Base-by-base conservation (phyloP, 2,797 vertebrate species). In the Australoheros facetus region DNA sequence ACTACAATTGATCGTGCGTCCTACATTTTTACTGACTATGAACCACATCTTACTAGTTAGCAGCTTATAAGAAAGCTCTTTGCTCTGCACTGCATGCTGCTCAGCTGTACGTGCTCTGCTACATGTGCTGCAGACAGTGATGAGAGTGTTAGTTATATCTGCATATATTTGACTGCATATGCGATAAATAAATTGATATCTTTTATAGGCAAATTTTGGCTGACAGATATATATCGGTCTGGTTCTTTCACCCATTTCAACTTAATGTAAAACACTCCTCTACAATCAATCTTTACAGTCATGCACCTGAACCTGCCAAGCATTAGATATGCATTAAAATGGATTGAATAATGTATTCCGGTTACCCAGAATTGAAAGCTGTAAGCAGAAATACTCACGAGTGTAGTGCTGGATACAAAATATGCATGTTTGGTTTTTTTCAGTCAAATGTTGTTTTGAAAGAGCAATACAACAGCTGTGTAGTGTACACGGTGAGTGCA, bases 291-390 rank as follows among this genome's bases (percentile, higher is more conserved):
- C 37, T 73, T 76, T n/a, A 26, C 12, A 32, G 70, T 71, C 45
- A 28, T 66, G 28, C 76, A 75, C 19, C 34, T 42, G 69, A 72
- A 62, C 45, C 54, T 42, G 9, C 78, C 13, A 85, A 80, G 56
- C 71, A 83, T 80, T 74, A 77, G 9, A 73, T 81, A 80, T 87
- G 66, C 80, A 85, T 81, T 84, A 62, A 81, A 91, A 79, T 75
- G 23, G 55, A 60, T 75, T 54, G 17, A 76, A 70, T 80, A 58
- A 66, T 78, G 19, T 78, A 66, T 84, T 85, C 8, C 45, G 14
- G 30, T 55, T 82, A 19, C 26, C 30, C 28, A 51, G 55, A 51
- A 51, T 53, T 69, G 19, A 60, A 80, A 56, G 13, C 58, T 83
- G 73, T 69, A 57, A 54, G 34, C 28, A 74, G 54, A 78, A 73